These are phyloP conservation scores for Limnephilus auricula DNA, from an alignment of 2,888 invertebrate genomes.

Conservation along the genomic window DNA sequence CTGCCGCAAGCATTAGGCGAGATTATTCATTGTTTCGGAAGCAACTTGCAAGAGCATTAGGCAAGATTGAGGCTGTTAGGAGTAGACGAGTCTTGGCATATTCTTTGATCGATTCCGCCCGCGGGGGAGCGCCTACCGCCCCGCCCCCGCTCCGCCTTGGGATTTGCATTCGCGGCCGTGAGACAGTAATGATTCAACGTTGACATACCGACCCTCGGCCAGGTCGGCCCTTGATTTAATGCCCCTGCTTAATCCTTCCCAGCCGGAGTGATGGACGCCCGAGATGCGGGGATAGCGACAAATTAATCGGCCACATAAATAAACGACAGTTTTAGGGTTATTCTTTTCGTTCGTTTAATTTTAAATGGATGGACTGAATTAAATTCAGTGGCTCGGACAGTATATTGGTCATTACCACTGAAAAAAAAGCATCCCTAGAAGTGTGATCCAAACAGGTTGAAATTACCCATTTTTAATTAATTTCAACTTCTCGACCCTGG, in stretches of 20 bases:
- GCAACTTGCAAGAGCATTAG: background rate
- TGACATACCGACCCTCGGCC: conserved; percentile 5
- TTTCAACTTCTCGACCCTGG: no score
- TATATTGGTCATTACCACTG: background rate
- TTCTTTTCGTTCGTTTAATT: conserved; percentile 2
- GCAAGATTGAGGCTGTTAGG: background rate
- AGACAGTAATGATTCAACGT: conserved; percentile 36
- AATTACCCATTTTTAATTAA: no score
- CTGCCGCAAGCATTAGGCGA: background rate
- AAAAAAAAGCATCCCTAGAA: background rate
- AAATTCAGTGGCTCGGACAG: background rate
- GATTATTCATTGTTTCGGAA: conserved; percentile 2
- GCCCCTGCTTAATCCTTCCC: conserved; percentile 16
- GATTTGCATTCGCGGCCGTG: conserved; percentile 3
- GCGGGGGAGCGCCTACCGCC: background rate
- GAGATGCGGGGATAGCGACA: background rate
- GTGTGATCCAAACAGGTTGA: background rate
- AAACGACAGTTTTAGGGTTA: background rate
- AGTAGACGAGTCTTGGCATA: background rate
- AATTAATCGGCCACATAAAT: conserved; percentile 13
- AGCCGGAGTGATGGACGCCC: conserved; percentile 29
- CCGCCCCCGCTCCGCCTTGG: background rate
- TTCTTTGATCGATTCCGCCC: background rate
- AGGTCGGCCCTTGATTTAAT: conserved; percentile 41
- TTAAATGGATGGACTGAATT: background rate